Evolutionary conservation across 2,797 vertebrate genomes (phyloP).

Genomic region (Sebastes umbrosus): DNA sequence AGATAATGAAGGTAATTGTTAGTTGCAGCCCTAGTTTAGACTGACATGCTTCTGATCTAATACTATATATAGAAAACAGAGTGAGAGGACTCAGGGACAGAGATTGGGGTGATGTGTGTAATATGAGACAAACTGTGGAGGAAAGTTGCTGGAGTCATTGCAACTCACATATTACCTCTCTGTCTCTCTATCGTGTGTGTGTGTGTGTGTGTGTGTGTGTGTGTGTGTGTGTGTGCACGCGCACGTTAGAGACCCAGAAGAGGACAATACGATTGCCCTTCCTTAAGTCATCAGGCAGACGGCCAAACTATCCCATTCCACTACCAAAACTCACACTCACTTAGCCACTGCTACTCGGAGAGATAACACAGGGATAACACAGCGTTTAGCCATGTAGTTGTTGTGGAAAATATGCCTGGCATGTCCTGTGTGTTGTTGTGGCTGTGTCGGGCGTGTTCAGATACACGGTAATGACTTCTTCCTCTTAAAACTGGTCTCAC

Average conservation of each 20-base stretch:
- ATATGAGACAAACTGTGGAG: neutral
- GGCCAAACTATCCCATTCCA: slow-evolving; percentile 51
- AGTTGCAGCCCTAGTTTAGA: neutral
- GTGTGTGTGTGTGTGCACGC: neutral
- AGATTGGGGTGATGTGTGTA: neutral
- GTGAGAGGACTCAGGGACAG: neutral
- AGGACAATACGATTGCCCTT: slow-evolving; percentile 49
- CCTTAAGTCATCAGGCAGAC: slow-evolving; percentile 32
- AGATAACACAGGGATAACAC: slow-evolving; percentile 32
- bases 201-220: neutral
- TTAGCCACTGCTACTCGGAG: slow-evolving; percentile 2
- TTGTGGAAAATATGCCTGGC: slow-evolving; percentile 44
- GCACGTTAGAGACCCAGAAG: neutral
- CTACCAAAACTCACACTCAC: slow-evolving; percentile 28
- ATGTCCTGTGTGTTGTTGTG: slow-evolving; percentile 37
- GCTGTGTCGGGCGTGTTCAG: neutral
- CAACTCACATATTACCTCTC: neutral
- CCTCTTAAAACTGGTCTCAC: neutral
- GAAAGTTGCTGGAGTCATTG: slow-evolving; percentile 8
- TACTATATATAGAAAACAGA: neutral
- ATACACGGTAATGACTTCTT: neutral
- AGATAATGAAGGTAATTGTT: too few species aligned
- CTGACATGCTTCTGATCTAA: slow-evolving; percentile 3
- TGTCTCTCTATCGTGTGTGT: neutral
- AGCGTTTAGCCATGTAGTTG: slow-evolving; percentile 24